A percentile compares a stretch with the other conserved stretches of the same genome.
Conservation (phyloP, 1,140 invertebrate species). For the Harpegnathos saltator region DNA sequence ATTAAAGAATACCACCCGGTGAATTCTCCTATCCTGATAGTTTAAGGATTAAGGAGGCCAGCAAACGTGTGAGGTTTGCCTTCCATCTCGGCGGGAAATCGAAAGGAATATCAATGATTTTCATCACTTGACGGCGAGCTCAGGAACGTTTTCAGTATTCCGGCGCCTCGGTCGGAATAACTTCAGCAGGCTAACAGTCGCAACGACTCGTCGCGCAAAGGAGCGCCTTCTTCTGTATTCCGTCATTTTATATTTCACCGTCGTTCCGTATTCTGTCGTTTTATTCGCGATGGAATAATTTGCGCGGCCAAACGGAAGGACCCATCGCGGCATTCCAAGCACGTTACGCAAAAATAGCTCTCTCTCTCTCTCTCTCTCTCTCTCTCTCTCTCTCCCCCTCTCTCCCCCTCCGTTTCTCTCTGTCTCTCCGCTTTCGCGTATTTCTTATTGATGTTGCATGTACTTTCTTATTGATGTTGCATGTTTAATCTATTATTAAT, state of each 20-base stretch:
- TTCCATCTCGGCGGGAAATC: conserved; percentile 5
- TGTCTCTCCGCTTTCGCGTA: no score
- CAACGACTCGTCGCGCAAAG: conserved; percentile 30
- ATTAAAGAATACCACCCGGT: no score
- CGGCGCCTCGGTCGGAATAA: conserved; percentile 19
- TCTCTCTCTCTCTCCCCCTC: no score
- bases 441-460: no score
- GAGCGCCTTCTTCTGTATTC: conserved; percentile 3
- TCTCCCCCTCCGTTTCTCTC: no score
- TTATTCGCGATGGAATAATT: conserved; percentile 38
- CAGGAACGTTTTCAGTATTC: background rate
- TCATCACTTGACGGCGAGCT: background rate
- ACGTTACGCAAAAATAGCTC: conserved; percentile 42
- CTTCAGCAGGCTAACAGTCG: conserved; percentile 1
- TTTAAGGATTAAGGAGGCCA: no score
- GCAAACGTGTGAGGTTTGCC: background rate
- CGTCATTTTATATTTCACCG: background rate
- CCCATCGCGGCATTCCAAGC: conserved; percentile 38
- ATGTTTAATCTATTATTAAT: background rate
- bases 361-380: no score
- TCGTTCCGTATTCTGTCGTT: background rate
- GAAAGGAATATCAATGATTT: conserved; percentile 21
- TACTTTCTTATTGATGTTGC: no score
- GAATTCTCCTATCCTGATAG: no score
- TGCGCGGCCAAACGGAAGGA: conserved; percentile 34